Conservation (phyloP, 2,797 vertebrate genomes). For the Coregonus sp. region DNA sequence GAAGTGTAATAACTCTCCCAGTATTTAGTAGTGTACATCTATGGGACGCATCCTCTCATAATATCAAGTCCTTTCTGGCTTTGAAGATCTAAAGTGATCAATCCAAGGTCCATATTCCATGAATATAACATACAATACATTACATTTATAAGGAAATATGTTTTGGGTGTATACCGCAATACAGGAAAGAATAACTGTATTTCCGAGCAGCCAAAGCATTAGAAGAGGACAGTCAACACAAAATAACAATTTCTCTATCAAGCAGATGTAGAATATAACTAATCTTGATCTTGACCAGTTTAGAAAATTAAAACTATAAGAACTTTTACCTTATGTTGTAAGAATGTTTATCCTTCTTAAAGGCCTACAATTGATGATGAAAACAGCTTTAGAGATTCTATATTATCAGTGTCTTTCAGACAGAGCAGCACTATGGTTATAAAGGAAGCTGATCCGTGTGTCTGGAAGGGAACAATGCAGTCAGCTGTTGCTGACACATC, state of each 20-base stretch:
- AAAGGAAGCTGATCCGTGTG: conserved; percentile 61
- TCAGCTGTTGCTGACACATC: conserved; percentile 77
- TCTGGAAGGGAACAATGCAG: conserved; percentile 70
- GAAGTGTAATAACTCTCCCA: not conserved
- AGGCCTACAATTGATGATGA: conserved; percentile 29
- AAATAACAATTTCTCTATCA: not conserved
- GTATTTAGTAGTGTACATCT: not conserved
- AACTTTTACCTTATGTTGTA: not conserved
- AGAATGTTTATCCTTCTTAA: conserved; percentile 16
- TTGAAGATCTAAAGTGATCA: not conserved
- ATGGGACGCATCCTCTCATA: not conserved
- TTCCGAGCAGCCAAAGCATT: not conserved
- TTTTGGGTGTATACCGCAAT: not conserved
- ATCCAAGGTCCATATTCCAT: not conserved
- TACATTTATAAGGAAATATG: not conserved
- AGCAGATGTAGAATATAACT: not conserved
- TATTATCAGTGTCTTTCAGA: conserved; percentile 56
- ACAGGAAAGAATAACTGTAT: not conserved
- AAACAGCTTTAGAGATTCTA: conserved; percentile 37
- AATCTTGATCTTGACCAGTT: not conserved
- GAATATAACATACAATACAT: not conserved
- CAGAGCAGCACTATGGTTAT: conserved; percentile 49
- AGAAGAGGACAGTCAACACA: not conserved
- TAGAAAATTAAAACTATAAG: not conserved
- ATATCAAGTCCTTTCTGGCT: too few relatives aligned